Base-by-base conservation (phyloP, 2,797 vertebrate species). In the Poecilia velifera region DNA sequence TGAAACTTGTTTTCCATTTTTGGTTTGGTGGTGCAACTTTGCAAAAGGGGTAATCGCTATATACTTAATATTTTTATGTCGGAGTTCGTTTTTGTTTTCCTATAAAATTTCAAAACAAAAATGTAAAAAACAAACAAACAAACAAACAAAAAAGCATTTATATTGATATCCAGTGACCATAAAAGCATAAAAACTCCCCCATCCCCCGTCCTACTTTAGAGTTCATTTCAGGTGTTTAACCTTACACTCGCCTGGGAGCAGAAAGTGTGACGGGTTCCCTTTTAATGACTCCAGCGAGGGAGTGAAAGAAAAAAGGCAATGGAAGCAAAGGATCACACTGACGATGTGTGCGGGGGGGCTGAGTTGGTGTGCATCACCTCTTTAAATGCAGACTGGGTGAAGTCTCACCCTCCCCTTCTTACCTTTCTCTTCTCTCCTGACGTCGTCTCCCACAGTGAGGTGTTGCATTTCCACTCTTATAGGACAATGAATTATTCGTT, bases 151-250 rank as follows among this genome's bases (percentile, higher is more conserved):
- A 39, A 39, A 64, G 22, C 62, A 39, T 36, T 22, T 20, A 34
- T 46, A 25, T 16, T 13, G 39, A 72, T 46, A 72, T 4, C 3
- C 6, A n/a, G 74, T 53, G 6, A 64, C 34, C 4, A 45, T n/a
- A 0, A 66, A 51, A 55, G 55, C 72, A 28, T 5, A 80, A 71
- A 71, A 81, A 9, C 25, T 74, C 51, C 34, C 43, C 74, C 0
- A 1, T 9, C 49, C 74, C 73, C 49, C 41, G 41, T 12, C 34
- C 25, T 72, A 49, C 82, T 79, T 77, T 45, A 2, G 55, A 86
- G 84, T 86, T 90, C 81, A 87, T 1, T 85, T 86, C 82, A 88
- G 82, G 78, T 88, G 84, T 90, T 90, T 90, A 91, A 91, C 90
- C 88, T 90, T 76, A 82, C 75, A 80, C 77, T 85, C 74, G 85